A percentile compares a stretch with the other conserved stretches of the same genome.
These are phyloP conservation scores for Cheilosia soror DNA, from an alignment of 2,888 invertebrate species.

Conservation along the genomic window DNA sequence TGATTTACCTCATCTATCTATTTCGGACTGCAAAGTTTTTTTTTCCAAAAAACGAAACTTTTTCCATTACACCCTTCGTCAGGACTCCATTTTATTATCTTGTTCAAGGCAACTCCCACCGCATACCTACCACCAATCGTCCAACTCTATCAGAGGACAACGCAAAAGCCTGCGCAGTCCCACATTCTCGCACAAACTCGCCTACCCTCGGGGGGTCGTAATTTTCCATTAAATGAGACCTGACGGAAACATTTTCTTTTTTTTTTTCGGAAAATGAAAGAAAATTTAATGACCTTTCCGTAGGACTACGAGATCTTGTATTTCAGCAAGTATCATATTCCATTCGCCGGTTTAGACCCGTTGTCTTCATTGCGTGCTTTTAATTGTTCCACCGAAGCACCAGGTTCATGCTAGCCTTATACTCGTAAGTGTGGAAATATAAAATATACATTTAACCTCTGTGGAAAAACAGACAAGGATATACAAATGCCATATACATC, in stretches of 20 bases:
- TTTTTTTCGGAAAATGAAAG: slow-evolving; percentile 47
- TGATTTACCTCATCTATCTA: not conserved
- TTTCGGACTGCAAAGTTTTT: slow-evolving; percentile 8
- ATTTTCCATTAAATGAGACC: slow-evolving; percentile 46
- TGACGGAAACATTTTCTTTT: slow-evolving; percentile 10
- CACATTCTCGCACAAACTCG: slow-evolving; percentile 20
- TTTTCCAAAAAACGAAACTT: slow-evolving; percentile 19
- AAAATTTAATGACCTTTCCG: slow-evolving; percentile 73
- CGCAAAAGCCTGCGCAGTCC: slow-evolving; percentile 62
- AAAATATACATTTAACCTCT: slow-evolving; percentile 1
- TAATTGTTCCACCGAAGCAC: slow-evolving; percentile 62
- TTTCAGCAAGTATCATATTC: slow-evolving; percentile 4
- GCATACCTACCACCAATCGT: slow-evolving; percentile 24
- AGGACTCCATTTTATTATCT: slow-evolving; percentile 68
- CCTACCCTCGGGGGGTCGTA: slow-evolving; percentile 35
- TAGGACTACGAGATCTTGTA: slow-evolving; percentile 49
- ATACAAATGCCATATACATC: slow-evolving; percentile 12
- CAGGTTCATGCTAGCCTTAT: slow-evolving; percentile 16
- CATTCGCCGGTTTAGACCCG: slow-evolving; percentile 46
- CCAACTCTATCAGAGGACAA: slow-evolving; percentile 54
- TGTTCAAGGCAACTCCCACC: slow-evolving; percentile 57
- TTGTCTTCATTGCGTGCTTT: slow-evolving; percentile 64
- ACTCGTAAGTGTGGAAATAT: slow-evolving; percentile 27
- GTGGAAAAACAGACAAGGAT: slow-evolving; percentile 34
- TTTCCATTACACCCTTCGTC: slow-evolving; percentile 4